Percentiles rank a stretch among this genome's conserved stretches.
These are phyloP conservation scores for Lasioglossum calceatum DNA, from an alignment of 2,888 invertebrate genomes.

Conservation along the genomic window DNA sequence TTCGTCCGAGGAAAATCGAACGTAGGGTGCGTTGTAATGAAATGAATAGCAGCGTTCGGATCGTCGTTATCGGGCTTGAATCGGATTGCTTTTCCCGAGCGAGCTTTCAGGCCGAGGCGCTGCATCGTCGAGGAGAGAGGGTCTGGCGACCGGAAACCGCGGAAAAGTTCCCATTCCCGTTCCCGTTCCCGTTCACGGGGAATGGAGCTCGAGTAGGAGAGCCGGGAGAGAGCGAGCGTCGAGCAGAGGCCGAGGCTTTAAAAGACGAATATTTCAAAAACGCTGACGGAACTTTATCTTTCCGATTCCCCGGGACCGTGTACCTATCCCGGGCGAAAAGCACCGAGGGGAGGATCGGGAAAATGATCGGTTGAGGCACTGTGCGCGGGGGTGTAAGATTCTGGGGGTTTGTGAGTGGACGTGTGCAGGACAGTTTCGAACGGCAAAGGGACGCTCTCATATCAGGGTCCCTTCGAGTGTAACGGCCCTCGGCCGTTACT, in stretches of 20 bases:
- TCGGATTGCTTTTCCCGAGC: conserved; percentile 11
- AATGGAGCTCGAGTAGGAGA: not conserved
- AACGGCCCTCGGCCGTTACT: conserved; percentile 58
- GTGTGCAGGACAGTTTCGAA: not conserved
- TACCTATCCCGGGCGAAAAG: conserved; percentile 37
- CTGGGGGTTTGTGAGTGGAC: not conserved
- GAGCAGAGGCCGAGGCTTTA: conserved; percentile 29
- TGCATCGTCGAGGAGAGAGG: not conserved
- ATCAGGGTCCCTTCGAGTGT: conserved; percentile 60
- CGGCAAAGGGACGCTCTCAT: conserved; percentile 61
- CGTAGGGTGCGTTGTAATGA: not conserved
- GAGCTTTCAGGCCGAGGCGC: conserved; percentile 3
- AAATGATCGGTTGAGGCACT: conserved; percentile 35
- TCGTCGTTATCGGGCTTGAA: not conserved
- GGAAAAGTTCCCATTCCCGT: conserved; percentile 20
- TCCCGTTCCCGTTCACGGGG: conserved; percentile 3
- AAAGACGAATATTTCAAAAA: conserved; percentile 72
- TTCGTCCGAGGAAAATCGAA: not conserved
- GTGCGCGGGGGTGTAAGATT: conserved; percentile 23
- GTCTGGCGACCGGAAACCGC: not conserved
- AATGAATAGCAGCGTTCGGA: conserved; percentile 13
- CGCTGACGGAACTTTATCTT: conserved; percentile 74
- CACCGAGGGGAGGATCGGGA: conserved; percentile 13
- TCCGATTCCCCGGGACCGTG: conserved; percentile 56
- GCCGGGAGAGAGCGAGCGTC: conserved; percentile 1